Conservation (phyloP, 2,888 invertebrate species). For the Oithona nana region DNA sequence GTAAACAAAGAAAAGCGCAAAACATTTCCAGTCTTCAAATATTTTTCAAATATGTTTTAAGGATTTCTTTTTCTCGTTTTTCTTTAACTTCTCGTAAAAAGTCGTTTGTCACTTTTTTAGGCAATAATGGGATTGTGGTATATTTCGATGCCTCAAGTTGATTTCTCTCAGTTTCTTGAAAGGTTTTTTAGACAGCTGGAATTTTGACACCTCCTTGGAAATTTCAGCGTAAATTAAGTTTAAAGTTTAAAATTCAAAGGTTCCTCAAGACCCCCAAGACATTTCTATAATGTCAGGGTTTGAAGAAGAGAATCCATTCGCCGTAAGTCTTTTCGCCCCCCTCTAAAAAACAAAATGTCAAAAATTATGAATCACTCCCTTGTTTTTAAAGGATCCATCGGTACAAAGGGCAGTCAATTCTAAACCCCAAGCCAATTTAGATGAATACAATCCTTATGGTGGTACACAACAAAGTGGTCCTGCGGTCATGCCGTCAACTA, state of each 20-base stretch:
- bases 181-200: background rate
- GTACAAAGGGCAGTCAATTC: background rate
- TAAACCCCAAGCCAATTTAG: background rate
- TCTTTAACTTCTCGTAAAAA: too few relatives aligned
- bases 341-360: background rate
- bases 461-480: background rate
- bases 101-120: too few relatives aligned
- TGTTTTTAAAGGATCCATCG: background rate
- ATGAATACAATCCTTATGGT: background rate
- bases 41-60: too few relatives aligned
- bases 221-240: background rate
- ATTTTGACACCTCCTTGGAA: background rate
- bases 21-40: too few relatives aligned
- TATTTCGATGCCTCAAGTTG: too few relatives aligned
- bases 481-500: background rate
- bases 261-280: too few relatives aligned
- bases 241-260: background rate
- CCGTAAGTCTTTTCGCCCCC: background rate
- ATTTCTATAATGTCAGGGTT: background rate
- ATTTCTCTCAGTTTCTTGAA: too few relatives aligned
- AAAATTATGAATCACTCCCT: background rate
- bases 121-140: too few relatives aligned
- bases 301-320: background rate
- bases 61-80: too few relatives aligned
- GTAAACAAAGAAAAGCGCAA: too few relatives aligned